These are phyloP conservation scores for Dendroctonus ponderosae DNA, from an alignment of 1,140 invertebrate species.

Conservation along the genomic window DNA sequence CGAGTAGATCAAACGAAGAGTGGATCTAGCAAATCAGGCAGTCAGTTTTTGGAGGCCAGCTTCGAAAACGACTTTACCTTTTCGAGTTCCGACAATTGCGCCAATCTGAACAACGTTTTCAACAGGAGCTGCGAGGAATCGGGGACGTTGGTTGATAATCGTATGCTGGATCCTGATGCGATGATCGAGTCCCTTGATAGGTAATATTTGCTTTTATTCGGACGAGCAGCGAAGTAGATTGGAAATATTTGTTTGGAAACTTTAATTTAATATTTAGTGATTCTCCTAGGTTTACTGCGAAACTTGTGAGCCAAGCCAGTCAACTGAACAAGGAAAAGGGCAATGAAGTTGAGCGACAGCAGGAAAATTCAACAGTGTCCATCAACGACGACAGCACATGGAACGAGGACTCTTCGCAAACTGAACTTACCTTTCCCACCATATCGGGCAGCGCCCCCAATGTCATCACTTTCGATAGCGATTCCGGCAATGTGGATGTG, in stretches of 20 bases:
- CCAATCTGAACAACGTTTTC: conserved; percentile 22
- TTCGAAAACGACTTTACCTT: conserved; percentile 36
- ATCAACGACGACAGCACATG: conserved; percentile 58
- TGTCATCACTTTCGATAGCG: conserved; percentile 66
- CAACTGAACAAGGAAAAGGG: conserved; percentile 50
- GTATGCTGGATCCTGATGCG: conserved; percentile 60
- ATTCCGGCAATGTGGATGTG: conserved; percentile 48
- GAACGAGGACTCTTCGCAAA: conserved; percentile 69
- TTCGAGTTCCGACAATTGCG: conserved; percentile 42
- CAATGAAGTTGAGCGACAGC: conserved; percentile 24
- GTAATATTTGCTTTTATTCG: conserved; percentile 7
- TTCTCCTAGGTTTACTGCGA: conserved; percentile 56
- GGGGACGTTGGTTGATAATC: conserved; percentile 40
- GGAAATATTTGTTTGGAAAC: neutral
- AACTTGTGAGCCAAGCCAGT: conserved; percentile 60
- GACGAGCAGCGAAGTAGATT: neutral
- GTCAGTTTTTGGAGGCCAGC: conserved; percentile 40
- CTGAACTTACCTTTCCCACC: conserved; percentile 75
- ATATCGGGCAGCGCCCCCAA: conserved; percentile 72
- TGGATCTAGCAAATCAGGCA: conserved; percentile 44
- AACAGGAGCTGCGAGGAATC: conserved; percentile 40
- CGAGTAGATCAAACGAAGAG: conserved; percentile 42
- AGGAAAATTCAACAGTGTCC: conserved; percentile 38
- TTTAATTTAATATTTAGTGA: too few relatives aligned
- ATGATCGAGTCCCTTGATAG: conserved; percentile 66